Base-by-base conservation (phyloP, 2,113 vertebrate species). In the Spilogale gracilis region DNA sequence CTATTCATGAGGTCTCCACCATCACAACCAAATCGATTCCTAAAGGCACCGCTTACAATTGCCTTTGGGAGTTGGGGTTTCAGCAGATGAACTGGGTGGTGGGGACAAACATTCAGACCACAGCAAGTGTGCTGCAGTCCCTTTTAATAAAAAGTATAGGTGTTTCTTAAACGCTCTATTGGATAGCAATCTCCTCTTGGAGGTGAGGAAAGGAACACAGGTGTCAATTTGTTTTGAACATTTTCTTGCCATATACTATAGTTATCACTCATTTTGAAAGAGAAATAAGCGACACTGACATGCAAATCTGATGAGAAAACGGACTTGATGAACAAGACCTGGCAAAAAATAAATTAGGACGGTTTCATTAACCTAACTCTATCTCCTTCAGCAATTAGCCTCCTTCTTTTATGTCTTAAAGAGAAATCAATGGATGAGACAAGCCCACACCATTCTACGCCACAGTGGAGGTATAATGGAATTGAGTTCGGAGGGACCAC, bases 221-320 rank as follows among this genome's bases (percentile, higher is more conserved):
- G 27, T 91, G 16, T 80, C 61, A 80, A 43, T 83, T 58, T 94
- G 2, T 84, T 91, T 90, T n/a, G 21, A 60, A 60, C 80, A 67
- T 63, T 63, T 87, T 87, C 67, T 92, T 52, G 73, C 7, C 12
- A 50, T 20, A 89, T 12, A 45, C 21, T 69, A 63, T 83, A 60
- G 87, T 61, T 80, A 74, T 54, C 48, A 45, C 9, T 78, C 81
- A 17, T 23, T 95, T 97, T 81, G 43, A 84, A 94, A 86, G 89
- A 96, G 52, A 96, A 95, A 74, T 82, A 82, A 69, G 81, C 86
- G 30, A 67, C 27, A 27, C 38, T 95, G 25, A 90, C 83, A 20
- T 86, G 17, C 74, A 32, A 93, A 69, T 89, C 65, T 84, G 63
- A 73, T 48, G 14, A 60, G 27, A 79, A 76, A 89, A 25, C 11